These are phyloP conservation scores for Natrix natrix DNA, from an alignment of 2,797 vertebrate species.

Conservation along the genomic window DNA sequence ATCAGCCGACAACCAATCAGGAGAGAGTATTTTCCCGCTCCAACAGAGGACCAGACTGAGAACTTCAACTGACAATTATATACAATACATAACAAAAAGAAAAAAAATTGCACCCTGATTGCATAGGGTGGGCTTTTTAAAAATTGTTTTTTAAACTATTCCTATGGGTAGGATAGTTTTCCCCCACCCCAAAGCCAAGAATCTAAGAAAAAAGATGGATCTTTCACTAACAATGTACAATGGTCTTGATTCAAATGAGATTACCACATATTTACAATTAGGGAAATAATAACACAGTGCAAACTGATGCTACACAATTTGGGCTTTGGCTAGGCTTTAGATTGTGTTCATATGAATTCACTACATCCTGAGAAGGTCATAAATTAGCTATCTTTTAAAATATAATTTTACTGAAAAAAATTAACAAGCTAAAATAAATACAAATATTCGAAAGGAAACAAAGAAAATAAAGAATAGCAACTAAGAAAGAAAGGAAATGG, in stretches of 20 bases:
- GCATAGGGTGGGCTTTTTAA: not conserved
- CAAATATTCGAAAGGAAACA: not conserved
- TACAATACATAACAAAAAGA: no score
- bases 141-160: not conserved
- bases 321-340: not conserved
- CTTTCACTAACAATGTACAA: not conserved
- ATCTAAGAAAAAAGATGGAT: not conserved
- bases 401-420: not conserved
- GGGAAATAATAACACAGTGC: not conserved
- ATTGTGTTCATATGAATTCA: not conserved
- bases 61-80: no score
- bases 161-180: not conserved
- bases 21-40: no score
- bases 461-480: not conserved
- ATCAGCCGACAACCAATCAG: no score
- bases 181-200: accelerated
- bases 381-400: not conserved
- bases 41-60: no score
- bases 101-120: not conserved
- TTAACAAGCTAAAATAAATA: not conserved
- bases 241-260: not conserved
- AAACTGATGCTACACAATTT: not conserved
- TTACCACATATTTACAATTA: not conserved
- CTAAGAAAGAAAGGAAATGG: not conserved
- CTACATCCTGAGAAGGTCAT: not conserved